A percentile compares a stretch with the other conserved stretches of the same genome.
Evolutionary conservation across 2,797 vertebrate species (phyloP).

Genomic region (Threskiornis aethiopicus): DNA sequence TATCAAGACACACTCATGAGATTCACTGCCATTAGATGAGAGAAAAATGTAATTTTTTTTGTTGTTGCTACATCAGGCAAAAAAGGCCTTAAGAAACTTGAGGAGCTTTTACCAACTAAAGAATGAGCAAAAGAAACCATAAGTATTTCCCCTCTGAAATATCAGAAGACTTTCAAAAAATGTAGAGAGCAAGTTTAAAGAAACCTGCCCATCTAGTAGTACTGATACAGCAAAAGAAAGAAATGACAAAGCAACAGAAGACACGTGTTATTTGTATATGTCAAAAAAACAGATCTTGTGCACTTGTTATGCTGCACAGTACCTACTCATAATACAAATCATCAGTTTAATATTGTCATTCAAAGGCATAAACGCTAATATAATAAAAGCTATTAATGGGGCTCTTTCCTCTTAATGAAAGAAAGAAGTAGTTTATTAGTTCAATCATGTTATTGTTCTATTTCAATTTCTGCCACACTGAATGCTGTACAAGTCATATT

Average conservation of each 20-base stretch:
- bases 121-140: neutral
- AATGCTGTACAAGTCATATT: neutral
- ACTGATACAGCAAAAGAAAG: conserved; percentile 5
- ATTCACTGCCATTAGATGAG: neutral
- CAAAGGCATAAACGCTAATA: neutral
- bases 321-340: conserved; percentile 51
- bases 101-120: neutral
- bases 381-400: neutral
- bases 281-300: conserved; percentile 18
- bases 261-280: neutral
- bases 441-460: neutral
- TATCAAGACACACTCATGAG: neutral
- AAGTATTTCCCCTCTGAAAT: neutral
- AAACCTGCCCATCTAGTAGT: neutral
- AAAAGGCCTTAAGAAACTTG: neutral
- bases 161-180: neutral
- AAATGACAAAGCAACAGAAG: conserved; percentile 35
- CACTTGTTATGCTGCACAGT: conserved; percentile 19
- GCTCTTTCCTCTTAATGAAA: neutral
- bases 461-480: neutral
- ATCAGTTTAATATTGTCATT: conserved; percentile 58
- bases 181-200: neutral
- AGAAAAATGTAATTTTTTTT: neutral
- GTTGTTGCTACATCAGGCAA: neutral
- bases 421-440: neutral